phyloP scores from a whole-genome alignment of 2,797 vertebrate genomes.

The Fratercula arctica region DNA sequence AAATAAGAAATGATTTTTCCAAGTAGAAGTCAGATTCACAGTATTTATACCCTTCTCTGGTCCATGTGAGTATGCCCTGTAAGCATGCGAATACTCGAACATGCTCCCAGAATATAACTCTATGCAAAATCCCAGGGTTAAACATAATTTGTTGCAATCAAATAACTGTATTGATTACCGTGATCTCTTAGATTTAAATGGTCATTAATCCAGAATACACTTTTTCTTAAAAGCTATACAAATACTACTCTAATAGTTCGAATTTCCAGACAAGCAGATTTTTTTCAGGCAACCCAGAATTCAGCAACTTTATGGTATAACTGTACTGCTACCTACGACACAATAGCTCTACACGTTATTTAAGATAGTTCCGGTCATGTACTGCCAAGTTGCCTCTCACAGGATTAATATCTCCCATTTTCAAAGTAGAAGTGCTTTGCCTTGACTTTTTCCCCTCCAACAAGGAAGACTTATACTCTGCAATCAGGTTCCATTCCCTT shows the following conservation, averaged over 20 bases:
- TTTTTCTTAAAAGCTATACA: not conserved
- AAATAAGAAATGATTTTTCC: not conserved
- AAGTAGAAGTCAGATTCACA: not conserved
- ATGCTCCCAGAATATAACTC: not conserved
- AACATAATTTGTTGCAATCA: not conserved
- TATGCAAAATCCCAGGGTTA: not conserved
- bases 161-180: not conserved
- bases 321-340: not conserved
- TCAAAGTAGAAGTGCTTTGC: constrained; percentile 28
- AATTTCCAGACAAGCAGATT: not conserved
- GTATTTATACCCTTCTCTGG: not conserved
- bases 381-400: not conserved
- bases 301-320: not conserved
- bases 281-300: not conserved
- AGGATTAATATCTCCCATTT: not conserved
- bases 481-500: not conserved
- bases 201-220: not conserved
- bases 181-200: not conserved
- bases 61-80: not conserved
- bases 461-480: not conserved
- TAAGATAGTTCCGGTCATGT: not conserved
- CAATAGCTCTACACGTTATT: not conserved
- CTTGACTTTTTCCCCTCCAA: not conserved
- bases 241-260: not conserved
- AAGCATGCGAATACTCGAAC: rapidly evolving